phyloP scores from a whole-genome alignment of 2,113 vertebrate species.

The Mohoua ochrocephala region DNA sequence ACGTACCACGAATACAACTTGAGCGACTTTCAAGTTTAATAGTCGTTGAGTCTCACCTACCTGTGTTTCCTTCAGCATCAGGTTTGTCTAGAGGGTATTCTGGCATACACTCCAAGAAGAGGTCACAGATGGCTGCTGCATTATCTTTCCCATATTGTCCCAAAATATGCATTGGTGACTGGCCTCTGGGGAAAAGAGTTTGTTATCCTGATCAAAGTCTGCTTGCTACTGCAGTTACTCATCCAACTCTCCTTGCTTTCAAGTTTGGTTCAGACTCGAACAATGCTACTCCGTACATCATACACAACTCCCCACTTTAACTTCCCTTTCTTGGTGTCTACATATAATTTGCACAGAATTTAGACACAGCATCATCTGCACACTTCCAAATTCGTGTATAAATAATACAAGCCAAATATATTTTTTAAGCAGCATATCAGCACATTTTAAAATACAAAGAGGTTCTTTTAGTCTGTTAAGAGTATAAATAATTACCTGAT shows the following conservation, averaged over 20 bases:
- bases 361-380: background rate
- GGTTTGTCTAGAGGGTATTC: conserved; percentile 95
- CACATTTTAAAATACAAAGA: background rate
- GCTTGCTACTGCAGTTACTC: background rate
- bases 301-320: background rate
- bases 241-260: background rate
- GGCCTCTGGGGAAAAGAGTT: conserved; percentile 78
- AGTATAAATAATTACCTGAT: conserved; percentile 75
- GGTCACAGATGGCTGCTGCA: conserved; percentile 94
- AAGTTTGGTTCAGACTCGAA: background rate
- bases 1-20: background rate
- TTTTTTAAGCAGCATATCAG: background rate
- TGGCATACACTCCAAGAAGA: conserved; percentile 97
- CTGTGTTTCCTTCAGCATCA: conserved; percentile 93
- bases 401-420: background rate
- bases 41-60: conserved; percentile 56
- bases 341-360: background rate
- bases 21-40: background rate
- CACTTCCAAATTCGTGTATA: background rate
- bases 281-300: background rate
- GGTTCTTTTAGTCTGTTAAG: background rate
- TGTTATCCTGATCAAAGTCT: background rate
- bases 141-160: conserved; percentile 99
- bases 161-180: conserved; percentile 94
- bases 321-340: background rate